Evolutionary conservation across 92 coral and sea anemone genomes (phyloP).

Genomic region (Umimayanthus kanabou): DNA sequence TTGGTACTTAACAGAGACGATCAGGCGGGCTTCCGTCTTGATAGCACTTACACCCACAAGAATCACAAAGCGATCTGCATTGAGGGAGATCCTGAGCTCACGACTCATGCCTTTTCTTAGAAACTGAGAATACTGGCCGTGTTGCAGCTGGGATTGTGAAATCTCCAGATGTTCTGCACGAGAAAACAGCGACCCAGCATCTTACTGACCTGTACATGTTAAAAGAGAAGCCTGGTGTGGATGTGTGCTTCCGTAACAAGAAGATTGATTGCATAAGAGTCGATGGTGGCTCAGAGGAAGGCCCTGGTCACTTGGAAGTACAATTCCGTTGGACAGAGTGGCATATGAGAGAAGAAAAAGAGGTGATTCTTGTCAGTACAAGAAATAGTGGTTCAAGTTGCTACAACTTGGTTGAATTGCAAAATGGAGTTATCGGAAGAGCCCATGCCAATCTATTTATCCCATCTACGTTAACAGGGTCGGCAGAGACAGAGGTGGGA

Average conservation of each 20-base stretch:
- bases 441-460: constrained; percentile 43
- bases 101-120: constrained; percentile 35
- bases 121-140: constrained; percentile 54
- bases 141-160: constrained; percentile 49
- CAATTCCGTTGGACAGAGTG: constrained; percentile 67
- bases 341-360: constrained; percentile 39
- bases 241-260: constrained; percentile 29
- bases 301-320: constrained; percentile 52
- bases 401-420: constrained; percentile 24
- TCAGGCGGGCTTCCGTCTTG: constrained; percentile 55
- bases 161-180: constrained; percentile 48
- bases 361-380: constrained; percentile 24
- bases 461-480: constrained; percentile 18
- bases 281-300: constrained; percentile 55
- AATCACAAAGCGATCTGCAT: constrained; percentile 22
- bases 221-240: constrained; percentile 23
- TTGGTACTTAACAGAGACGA: constrained; percentile 33
- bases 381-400: constrained; percentile 47
- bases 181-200: constrained; percentile 45
- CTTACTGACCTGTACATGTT: constrained; percentile 46
- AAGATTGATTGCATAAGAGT: constrained; percentile 58
- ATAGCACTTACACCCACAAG: constrained; percentile 49
- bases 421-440: constrained; percentile 29
- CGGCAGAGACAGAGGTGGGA: constrained; percentile 12
- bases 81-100: constrained; percentile 44